phyloP scores from a whole-genome alignment of 2,797 vertebrate genomes.

The Neosilurus hyrtlii region DNA sequence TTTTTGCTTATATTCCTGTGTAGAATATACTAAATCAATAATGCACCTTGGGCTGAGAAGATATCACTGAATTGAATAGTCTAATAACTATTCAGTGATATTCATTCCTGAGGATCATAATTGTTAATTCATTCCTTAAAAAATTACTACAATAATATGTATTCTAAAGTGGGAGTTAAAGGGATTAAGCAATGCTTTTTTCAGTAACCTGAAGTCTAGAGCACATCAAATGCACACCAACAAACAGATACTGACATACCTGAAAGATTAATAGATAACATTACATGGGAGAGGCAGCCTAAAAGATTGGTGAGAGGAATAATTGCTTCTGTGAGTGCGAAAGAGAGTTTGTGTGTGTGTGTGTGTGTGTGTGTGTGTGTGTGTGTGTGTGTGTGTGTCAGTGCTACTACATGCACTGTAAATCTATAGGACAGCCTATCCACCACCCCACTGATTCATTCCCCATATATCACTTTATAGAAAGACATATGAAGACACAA shows the following conservation, averaged over 20 bases:
- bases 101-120: too few species aligned
- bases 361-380: conserved; percentile 22
- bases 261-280: neutral
- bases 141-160: neutral
- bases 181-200: conserved; percentile 48
- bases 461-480: conserved; percentile 37
- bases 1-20: too few species aligned
- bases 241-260: neutral
- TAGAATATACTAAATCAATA: too few species aligned
- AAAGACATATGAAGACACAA: conserved; percentile 1
- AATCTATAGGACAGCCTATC: conserved; percentile 58
- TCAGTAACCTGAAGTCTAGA: conserved; percentile 12
- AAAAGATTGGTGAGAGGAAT: conserved; percentile 7
- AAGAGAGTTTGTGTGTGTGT: neutral
- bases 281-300: conserved; percentile 1
- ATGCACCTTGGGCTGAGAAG: too few species aligned
- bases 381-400: conserved; percentile 27
- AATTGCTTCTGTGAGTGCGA: neutral
- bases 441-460: conserved; percentile 56
- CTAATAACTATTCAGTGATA: too few species aligned
- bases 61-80: too few species aligned
- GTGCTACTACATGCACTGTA: conserved; percentile 50
- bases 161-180: neutral
- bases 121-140: neutral
- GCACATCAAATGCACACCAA: conserved; percentile 16